These are phyloP conservation scores for rat (Rattus norvegicus) DNA, from an alignment of 2,113 vertebrate genomes.

Conservation along the genomic window GRCr8 NC_086021.1:137615501-137616000, in stretches of 20 bases:
- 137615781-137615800: neutral
- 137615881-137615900: neutral
- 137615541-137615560: neutral
- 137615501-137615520: neutral
- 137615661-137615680: neutral
- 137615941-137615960: neutral
- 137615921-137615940: neutral
- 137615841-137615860: too few relatives aligned
- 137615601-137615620: neutral
- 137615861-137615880: too few relatives aligned
- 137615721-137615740: neutral
- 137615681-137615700: neutral
- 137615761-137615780: neutral
- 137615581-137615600: neutral
- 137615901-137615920: neutral
- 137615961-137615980: neutral
- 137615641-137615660: neutral
- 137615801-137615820: neutral
- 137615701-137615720: neutral
- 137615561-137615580: neutral
- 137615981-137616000: neutral
- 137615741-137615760: neutral
- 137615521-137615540: neutral
- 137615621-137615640: neutral
- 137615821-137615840: too few relatives aligned